These are phyloP conservation scores for Aldabrachelys gigantea DNA, from an alignment of 2,113 vertebrate genomes.

Conservation along the genomic window DNA sequence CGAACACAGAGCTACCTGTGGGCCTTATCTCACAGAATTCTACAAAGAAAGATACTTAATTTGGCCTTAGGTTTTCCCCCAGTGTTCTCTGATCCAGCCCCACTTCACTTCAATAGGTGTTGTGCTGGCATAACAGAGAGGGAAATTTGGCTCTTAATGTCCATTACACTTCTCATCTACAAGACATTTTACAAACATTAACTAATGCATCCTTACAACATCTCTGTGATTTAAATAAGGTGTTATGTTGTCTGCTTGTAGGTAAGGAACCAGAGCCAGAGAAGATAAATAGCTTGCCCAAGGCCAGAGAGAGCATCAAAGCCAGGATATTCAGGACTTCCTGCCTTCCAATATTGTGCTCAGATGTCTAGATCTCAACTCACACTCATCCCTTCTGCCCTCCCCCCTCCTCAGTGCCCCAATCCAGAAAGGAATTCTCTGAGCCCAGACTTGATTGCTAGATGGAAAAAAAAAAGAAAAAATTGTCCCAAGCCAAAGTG, in stretches of 20 bases:
- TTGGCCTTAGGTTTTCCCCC: neutral
- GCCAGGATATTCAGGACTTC: neutral
- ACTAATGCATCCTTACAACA: neutral
- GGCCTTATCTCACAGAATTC: conserved; percentile 1
- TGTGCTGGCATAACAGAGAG: neutral
- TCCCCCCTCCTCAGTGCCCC: neutral
- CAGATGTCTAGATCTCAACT: neutral
- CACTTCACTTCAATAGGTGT: neutral
- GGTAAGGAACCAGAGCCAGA: neutral
- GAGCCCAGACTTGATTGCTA: neutral
- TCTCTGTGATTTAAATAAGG: neutral
- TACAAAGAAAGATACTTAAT: neutral
- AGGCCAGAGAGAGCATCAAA: neutral
- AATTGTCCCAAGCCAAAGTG: neutral
- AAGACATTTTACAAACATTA: neutral
- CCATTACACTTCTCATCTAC: conserved; percentile 1
- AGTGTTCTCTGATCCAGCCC: neutral
- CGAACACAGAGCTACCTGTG: neutral
- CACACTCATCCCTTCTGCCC: neutral
- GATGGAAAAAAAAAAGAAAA: neutral
- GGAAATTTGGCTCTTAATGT: conserved; percentile 7
- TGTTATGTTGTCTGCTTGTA: neutral
- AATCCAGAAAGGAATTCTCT: neutral
- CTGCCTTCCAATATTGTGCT: neutral
- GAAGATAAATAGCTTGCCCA: neutral